These are phyloP conservation scores for Trichogramma pretiosum DNA, from an alignment of 1,140 invertebrate genomes.

Conservation along the genomic window DNA sequence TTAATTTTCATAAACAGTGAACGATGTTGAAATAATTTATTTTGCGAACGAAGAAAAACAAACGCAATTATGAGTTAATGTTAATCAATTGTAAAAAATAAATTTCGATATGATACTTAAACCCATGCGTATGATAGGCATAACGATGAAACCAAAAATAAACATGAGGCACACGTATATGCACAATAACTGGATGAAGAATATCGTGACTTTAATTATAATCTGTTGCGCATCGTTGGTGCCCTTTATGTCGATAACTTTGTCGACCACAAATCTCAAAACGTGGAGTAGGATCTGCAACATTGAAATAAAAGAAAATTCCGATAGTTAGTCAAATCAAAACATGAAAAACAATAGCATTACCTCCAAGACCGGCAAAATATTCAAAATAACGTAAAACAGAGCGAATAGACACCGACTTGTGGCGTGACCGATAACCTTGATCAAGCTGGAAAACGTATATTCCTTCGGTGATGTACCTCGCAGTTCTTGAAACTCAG, in stretches of 20 bases:
- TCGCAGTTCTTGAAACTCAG: slow-evolving; percentile 31
- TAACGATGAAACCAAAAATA: slow-evolving; percentile 32
- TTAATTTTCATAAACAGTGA: slow-evolving; percentile 8
- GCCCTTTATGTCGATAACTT: slow-evolving; percentile 28
- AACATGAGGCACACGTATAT: slow-evolving; percentile 34
- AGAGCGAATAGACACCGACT: slow-evolving; percentile 31
- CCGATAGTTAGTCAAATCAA: no score
- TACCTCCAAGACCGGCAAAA: slow-evolving; percentile 33
- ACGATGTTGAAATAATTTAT: not conserved
- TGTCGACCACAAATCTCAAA: slow-evolving; percentile 34
- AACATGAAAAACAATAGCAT: slow-evolving; percentile 10
- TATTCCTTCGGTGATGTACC: slow-evolving; percentile 32
- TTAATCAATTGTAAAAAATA: slow-evolving; percentile 25
- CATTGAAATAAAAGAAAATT: no score
- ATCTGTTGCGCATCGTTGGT: slow-evolving; percentile 27
- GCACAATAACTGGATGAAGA: slow-evolving; percentile 29
- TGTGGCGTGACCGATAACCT: slow-evolving; percentile 32
- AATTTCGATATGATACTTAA: slow-evolving; percentile 30
- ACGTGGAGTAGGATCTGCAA: slow-evolving; percentile 37
- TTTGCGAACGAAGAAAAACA: not conserved
- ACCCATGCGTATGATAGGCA: slow-evolving; percentile 32
- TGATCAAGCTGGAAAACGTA: slow-evolving; percentile 30
- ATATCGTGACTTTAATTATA: slow-evolving; percentile 27
- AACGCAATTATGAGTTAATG: slow-evolving; percentile 16
- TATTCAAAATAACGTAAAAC: slow-evolving; percentile 31